Percentiles rank a stretch among this genome's conserved stretches.
phyloP scores from a whole-genome alignment of 2,797 vertebrate genomes.

The Xiphophorus birchmanni region DNA sequence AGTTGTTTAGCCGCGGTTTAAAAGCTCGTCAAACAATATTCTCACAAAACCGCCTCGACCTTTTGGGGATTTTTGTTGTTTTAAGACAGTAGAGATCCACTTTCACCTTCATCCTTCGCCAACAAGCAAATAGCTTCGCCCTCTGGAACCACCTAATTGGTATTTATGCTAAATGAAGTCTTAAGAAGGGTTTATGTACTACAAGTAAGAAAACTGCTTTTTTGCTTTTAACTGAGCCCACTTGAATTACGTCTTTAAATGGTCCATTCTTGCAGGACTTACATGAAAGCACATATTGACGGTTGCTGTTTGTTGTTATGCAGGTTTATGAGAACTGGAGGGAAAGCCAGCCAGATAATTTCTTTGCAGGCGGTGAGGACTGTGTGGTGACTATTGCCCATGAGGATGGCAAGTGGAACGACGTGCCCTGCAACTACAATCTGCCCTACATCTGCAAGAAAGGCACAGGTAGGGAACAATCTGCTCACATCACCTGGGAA shows the following conservation, averaged over 20 bases:
- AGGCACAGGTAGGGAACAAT: slow-evolving; percentile 85
- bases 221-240: neutral
- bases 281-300: slow-evolving; percentile 17
- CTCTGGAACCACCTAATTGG: neutral
- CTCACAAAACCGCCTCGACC: neutral
- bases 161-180: neutral
- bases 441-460: slow-evolving; percentile 97
- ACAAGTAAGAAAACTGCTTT: neutral
- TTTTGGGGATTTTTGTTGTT: neutral
- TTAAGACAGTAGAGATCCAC: neutral
- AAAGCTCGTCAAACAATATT: neutral
- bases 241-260: neutral
- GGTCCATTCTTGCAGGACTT: neutral
- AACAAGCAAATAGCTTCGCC: neutral
- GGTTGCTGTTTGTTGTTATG: neutral
- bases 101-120: neutral
- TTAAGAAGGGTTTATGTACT: neutral
- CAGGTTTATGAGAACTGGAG: slow-evolving; percentile 96
- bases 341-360: slow-evolving; percentile 95
- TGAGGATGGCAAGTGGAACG: slow-evolving; percentile 95
- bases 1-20: neutral
- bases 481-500: neutral
- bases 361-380: slow-evolving; percentile 95
- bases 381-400: slow-evolving; percentile 95
- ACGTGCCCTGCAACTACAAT: slow-evolving; percentile 98